These are phyloP conservation scores for Gari tellinella DNA, from an alignment of 2,888 invertebrate genomes.

Conservation along the genomic window DNA sequence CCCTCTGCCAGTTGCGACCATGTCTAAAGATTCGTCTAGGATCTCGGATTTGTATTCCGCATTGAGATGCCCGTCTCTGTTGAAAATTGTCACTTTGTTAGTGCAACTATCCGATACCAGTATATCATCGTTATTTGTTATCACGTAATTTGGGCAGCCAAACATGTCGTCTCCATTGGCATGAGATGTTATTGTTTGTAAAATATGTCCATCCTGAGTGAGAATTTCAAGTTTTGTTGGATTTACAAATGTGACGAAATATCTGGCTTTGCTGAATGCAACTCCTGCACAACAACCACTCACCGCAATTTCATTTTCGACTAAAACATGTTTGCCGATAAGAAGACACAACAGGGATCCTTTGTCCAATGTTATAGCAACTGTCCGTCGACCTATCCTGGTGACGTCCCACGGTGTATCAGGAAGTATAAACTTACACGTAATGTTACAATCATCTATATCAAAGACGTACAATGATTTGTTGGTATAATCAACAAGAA, in stretches of 20 bases:
- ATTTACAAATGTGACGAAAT: not conserved
- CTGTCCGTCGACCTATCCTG: not conserved
- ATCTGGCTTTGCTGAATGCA: not conserved
- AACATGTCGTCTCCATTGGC: not conserved
- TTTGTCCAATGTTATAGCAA: conserved; percentile 3
- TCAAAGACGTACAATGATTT: not conserved
- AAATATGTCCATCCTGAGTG: not conserved
- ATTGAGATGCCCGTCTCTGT: not conserved
- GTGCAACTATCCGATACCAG: not conserved
- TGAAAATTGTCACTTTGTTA: not conserved
- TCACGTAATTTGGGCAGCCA: not conserved
- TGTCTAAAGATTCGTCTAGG: not conserved
- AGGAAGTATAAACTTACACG: not conserved
- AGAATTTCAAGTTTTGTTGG: not conserved
- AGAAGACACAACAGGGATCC: too few species aligned
- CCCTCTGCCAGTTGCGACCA: not conserved
- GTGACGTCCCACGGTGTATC: not conserved
- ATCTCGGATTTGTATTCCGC: not conserved
- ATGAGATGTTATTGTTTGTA: not conserved
- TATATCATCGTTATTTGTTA: not conserved
- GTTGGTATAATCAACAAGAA: not conserved
- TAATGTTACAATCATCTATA: not conserved
- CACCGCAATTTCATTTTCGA: too few species aligned
- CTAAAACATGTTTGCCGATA: too few species aligned
- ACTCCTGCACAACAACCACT: not conserved